A percentile compares a stretch with the other conserved stretches of the same genome.
These are phyloP conservation scores for Apteryx mantelli DNA, from an alignment of 2,113 vertebrate species.

Conservation along the genomic window DNA sequence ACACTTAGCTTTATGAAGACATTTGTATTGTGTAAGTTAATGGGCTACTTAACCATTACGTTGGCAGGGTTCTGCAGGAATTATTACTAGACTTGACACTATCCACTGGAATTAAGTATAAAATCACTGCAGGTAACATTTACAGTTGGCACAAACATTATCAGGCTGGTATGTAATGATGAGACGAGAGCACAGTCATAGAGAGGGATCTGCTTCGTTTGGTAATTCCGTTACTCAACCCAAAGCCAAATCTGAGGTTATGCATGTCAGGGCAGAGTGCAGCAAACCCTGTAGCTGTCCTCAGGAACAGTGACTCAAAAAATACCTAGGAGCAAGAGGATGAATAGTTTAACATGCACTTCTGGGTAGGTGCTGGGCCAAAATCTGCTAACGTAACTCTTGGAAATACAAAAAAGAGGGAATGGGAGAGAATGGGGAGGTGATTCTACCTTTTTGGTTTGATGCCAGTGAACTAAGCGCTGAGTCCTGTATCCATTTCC, in stretches of 20 bases:
- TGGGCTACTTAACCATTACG: constrained; percentile 1
- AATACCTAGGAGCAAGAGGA: background rate
- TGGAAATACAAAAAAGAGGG: background rate
- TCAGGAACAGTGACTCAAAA: background rate
- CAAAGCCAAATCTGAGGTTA: background rate
- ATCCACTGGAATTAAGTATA: constrained; percentile 16
- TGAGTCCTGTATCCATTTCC: background rate
- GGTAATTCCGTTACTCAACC: background rate
- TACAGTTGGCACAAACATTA: constrained; percentile 4
- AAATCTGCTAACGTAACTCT: background rate
- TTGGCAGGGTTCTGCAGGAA: background rate
- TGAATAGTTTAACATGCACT: background rate
- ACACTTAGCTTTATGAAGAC: constrained; percentile 1
- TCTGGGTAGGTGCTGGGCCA: background rate
- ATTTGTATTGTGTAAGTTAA: background rate
- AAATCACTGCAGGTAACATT: constrained; percentile 26
- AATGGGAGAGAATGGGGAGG: background rate
- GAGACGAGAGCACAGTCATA: background rate
- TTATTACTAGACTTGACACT: constrained; percentile 33
- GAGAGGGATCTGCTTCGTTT: background rate
- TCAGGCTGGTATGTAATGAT: background rate
- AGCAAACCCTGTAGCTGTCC: background rate
- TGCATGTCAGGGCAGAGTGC: background rate
- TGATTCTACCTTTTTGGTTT: background rate
- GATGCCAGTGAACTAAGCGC: background rate